These are phyloP conservation scores for Ceyx erithaca DNA, from an alignment of 2,797 vertebrate genomes.

Conservation along the genomic window DNA sequence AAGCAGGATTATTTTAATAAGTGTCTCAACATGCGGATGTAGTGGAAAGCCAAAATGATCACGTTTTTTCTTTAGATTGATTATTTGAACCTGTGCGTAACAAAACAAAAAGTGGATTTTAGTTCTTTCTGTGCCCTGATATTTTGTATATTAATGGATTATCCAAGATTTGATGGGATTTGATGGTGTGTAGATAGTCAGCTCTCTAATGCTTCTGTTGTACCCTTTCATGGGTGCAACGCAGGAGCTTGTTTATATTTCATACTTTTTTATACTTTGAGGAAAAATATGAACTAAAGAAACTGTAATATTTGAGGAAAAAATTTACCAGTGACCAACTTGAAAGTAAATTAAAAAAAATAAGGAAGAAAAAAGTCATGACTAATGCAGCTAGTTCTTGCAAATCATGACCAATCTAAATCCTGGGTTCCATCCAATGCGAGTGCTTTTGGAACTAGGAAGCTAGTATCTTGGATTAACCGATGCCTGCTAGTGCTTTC, in stretches of 20 bases:
- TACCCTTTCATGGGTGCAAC: constrained; percentile 76
- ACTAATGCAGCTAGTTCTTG: constrained; percentile 72
- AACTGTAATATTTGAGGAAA: constrained; percentile 78
- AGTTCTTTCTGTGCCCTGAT: constrained; percentile 87
- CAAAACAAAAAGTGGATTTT: constrained; percentile 84
- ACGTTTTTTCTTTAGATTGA: constrained; percentile 83
- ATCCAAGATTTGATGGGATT: constrained; percentile 85
- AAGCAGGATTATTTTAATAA: constrained; percentile 87
- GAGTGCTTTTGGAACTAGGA: constrained; percentile 81
- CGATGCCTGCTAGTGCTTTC: constrained; percentile 83
- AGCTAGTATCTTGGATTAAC: constrained; percentile 82
- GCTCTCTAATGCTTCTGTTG: constrained; percentile 83
- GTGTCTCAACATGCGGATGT: constrained; percentile 83
- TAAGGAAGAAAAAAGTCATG: constrained; percentile 38
- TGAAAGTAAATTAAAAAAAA: constrained; percentile 70
- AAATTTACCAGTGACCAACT: constrained; percentile 76
- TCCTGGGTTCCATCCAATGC: constrained; percentile 70
- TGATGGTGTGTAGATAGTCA: constrained; percentile 83
- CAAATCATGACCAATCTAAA: constrained; percentile 71
- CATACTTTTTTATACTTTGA: constrained; percentile 93
- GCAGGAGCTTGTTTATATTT: constrained; percentile 92
- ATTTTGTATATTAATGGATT: constrained; percentile 84
- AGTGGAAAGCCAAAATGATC: constrained; percentile 85
- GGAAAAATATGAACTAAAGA: constrained; percentile 80
- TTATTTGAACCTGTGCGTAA: constrained; percentile 83